Evolutionary conservation across 2,797 vertebrate genomes (phyloP).

Genomic region (Fistularia commersonii): DNA sequence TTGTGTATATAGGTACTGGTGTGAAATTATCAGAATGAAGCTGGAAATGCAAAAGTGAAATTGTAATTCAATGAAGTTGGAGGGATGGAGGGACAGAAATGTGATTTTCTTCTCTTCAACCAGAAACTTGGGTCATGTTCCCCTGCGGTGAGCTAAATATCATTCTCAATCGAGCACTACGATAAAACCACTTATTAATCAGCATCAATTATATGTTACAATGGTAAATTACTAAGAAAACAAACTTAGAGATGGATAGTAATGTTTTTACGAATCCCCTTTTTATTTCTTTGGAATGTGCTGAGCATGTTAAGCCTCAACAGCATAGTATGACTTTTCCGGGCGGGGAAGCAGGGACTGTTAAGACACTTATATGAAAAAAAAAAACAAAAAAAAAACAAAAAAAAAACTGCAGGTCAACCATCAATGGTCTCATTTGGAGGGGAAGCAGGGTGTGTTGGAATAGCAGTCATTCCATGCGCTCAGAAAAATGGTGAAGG

Average conservation of each 20-base stretch:
- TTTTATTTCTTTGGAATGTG: conserved; percentile 62
- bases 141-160: conserved; percentile 28
- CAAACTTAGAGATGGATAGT: conserved; percentile 57
- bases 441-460: conserved; percentile 48
- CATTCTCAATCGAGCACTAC: conserved; percentile 34
- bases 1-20: too few relatives aligned
- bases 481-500: conserved; percentile 12
- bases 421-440: conserved; percentile 23
- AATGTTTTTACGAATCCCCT: conserved; percentile 57
- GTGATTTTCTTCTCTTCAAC: too few relatives aligned
- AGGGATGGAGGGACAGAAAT: too few relatives aligned
- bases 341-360: background rate
- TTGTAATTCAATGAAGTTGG: too few relatives aligned
- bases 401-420: conserved; percentile 16
- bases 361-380: too few relatives aligned
- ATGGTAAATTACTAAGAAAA: conserved; percentile 62
- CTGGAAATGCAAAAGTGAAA: too few relatives aligned
- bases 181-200: conserved; percentile 63
- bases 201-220: conserved; percentile 60
- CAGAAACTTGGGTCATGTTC: conserved; percentile 12
- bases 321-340: conserved; percentile 7
- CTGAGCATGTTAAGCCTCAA: conserved; percentile 31
- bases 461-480: conserved; percentile 13
- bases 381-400: background rate
- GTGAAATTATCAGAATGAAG: too few relatives aligned